Percentiles rank a stretch among this genome's conserved stretches.
Conservation (phyloP, 2,888 invertebrate species). For the Acanthosoma haemorrhoidale region DNA sequence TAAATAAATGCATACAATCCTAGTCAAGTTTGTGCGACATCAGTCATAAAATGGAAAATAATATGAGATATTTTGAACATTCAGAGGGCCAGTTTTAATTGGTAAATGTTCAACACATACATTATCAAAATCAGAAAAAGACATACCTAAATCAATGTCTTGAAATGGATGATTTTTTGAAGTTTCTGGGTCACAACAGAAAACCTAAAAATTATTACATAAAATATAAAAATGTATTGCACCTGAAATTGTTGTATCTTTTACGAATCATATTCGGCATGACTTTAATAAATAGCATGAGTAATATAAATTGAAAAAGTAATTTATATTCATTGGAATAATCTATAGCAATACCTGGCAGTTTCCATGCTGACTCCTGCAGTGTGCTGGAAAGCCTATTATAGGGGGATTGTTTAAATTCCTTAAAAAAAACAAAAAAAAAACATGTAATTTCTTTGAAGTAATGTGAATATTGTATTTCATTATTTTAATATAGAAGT, state of each 20-base stretch:
- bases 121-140: background rate
- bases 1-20: too few species aligned
- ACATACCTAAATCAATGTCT: slow-evolving; percentile 36
- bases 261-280: too few species aligned
- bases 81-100: too few species aligned
- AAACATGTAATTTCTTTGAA: too few species aligned
- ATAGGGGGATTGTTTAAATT: slow-evolving; percentile 34
- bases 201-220: slow-evolving; percentile 31
- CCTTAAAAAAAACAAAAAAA: slow-evolving; percentile 1
- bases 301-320: background rate
- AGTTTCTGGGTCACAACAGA: slow-evolving; percentile 35
- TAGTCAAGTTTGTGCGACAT: too few species aligned
- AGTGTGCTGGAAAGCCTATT: slow-evolving; percentile 35
- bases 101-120: too few species aligned
- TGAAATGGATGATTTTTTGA: slow-evolving; percentile 23
- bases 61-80: too few species aligned
- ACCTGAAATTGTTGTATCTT: background rate
- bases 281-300: background rate
- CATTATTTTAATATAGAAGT: background rate
- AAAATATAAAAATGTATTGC: background rate
- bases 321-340: background rate
- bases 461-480: background rate
- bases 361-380: slow-evolving; percentile 28
- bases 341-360: slow-evolving; percentile 36
- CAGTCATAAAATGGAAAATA: too few species aligned